Evolutionary conservation across 2,888 invertebrate species (phyloP).

Genomic region (Amiota mariae): DNA sequence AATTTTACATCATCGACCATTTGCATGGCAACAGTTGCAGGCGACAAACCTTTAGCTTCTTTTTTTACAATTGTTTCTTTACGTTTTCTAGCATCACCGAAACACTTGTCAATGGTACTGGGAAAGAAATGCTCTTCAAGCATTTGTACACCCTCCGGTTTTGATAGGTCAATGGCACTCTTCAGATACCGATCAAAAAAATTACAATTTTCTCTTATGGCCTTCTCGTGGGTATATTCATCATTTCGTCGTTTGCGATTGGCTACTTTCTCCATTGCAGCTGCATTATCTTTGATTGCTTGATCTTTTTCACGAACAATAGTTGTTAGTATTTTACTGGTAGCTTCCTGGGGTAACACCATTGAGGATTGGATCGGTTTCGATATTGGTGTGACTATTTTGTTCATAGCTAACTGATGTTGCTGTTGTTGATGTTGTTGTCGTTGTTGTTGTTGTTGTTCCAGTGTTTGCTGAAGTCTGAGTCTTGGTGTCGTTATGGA

Average conservation of each 20-base stretch:
- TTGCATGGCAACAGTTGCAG: not conserved
- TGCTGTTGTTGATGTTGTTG: not conserved
- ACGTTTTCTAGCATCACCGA: not conserved
- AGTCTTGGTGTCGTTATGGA: not conserved
- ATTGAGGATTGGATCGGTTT: not conserved
- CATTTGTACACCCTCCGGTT: slow-evolving; percentile 52
- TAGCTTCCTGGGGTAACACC: no score
- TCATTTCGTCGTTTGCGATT: not conserved
- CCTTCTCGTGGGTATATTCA: not conserved
- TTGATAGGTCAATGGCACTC: slow-evolving; percentile 55
- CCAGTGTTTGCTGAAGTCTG: not conserved
- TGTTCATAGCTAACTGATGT: not conserved
- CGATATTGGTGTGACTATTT: not conserved
- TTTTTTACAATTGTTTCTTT: no score
- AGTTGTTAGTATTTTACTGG: no score
- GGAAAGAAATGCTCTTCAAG: slow-evolving; percentile 59
- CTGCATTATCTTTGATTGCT: not conserved
- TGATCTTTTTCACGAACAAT: not conserved
- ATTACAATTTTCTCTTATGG: not conserved
- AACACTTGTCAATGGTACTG: not conserved
- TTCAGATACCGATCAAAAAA: slow-evolving; percentile 59
- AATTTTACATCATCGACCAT: not conserved
- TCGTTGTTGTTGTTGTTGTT: not conserved
- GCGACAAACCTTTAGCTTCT: no score
- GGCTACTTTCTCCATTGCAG: not conserved